phyloP scores from a whole-genome alignment of 30 jellyfish, hydroid and myxozoan species.

The Aurelia aurita region DNA sequence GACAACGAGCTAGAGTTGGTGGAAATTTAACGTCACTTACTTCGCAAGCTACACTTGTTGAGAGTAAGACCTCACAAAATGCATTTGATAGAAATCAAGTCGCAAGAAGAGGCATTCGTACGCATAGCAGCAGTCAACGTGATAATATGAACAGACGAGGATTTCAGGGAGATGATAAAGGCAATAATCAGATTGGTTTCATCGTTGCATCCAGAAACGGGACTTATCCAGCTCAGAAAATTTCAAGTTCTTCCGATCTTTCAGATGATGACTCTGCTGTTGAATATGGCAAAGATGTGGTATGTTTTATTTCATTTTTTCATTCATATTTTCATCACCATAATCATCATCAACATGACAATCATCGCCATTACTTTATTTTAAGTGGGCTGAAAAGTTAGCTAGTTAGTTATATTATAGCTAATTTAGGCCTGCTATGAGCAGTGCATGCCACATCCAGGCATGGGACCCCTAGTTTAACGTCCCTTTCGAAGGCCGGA shows the following conservation, averaged over 20 bases:
- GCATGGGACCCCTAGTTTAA: too few species aligned
- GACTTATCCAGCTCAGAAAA: constrained; percentile 44
- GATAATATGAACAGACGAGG: constrained; percentile 11
- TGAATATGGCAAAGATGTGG: constrained; percentile 62
- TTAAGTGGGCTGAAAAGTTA: too few species aligned
- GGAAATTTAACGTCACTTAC: constrained; percentile 82
- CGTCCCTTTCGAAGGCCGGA: too few species aligned
- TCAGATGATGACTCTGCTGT: constrained; percentile 78
- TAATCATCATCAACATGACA: too few species aligned
- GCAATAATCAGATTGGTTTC: constrained; percentile 53
- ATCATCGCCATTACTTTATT: too few species aligned
- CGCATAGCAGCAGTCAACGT: neutral
- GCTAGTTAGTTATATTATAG: too few species aligned
- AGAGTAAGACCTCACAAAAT: constrained; percentile 51
- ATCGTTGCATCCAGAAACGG: constrained; percentile 57
- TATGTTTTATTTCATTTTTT: constrained; percentile 10
- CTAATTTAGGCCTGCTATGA: too few species aligned
- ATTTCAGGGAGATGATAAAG: constrained; percentile 17
- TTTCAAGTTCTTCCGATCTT: constrained; percentile 77
- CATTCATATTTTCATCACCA: too few species aligned
- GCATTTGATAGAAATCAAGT: constrained; percentile 55
- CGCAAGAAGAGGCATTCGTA: constrained; percentile 59
- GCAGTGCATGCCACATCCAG: too few species aligned
- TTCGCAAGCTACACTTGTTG: constrained; percentile 96
- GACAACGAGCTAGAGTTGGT: constrained; percentile 55